phyloP scores from a whole-genome alignment of 2,113 vertebrate species.

The Tringa solitaria region DNA sequence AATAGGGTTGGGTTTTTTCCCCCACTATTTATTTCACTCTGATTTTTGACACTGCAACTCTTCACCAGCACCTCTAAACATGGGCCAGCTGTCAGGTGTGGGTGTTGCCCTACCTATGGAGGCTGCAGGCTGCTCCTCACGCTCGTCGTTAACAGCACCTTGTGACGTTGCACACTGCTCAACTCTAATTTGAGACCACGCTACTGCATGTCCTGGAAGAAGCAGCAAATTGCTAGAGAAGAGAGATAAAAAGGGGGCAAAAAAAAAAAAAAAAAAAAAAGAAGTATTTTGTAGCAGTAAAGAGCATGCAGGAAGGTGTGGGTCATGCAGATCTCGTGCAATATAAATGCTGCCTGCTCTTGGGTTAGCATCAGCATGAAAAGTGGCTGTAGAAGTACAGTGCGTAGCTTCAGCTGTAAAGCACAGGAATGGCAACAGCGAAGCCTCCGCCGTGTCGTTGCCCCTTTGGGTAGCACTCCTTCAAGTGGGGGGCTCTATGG shows the following conservation, averaged over 20 bases:
- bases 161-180: neutral
- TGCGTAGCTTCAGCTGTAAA: neutral
- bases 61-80: neutral
- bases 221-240: neutral
- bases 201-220: neutral
- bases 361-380: neutral
- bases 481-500: neutral
- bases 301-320: neutral
- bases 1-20: neutral
- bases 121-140: neutral
- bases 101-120: neutral
- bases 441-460: accelerated
- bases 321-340: neutral
- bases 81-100: neutral
- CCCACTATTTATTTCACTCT: neutral
- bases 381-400: neutral
- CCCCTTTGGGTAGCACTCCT: neutral
- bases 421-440: neutral
- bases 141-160: neutral
- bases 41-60: neutral
- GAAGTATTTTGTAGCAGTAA: neutral
- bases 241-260: neutral
- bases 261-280: neutral
- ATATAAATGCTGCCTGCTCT: neutral
- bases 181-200: neutral